Base-by-base conservation (phyloP, 2,888 invertebrate species). In the Hanleya hanleyi region DNA sequence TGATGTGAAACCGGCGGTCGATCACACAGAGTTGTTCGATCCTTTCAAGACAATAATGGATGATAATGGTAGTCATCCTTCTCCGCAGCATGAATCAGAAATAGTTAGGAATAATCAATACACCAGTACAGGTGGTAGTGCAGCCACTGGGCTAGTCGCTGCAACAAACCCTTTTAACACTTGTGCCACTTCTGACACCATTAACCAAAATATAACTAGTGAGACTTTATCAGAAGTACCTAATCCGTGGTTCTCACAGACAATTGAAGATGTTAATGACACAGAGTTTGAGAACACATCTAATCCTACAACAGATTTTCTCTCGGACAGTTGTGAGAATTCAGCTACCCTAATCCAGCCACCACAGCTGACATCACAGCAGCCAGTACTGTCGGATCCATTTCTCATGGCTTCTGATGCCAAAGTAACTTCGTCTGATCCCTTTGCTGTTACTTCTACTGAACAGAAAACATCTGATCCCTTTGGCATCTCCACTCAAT, bases 1-100 rank as follows among this genome's bases (percentile, higher is more conserved):
- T 18, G 32, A 62, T n/a, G 32, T 38, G 1, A 41, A 26, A 26
- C 62, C 70, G 18, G 35, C 70, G 22, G 47, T 41, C 1, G 38
- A 35, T 18, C 29, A 41, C 18, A 12, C 57, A n/a, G 79, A 78
- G 61, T 49, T 70, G 0, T 86, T 86, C 77, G 84, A 85, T 73
- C 84, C 83, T 0, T 83, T 86, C 66, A 75, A 79, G 61, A 80
- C 80, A 9, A 81, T 79, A 65, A 74, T 76, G n/a, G 75, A 62
- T 37, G 81, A 76, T 33, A 79, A 81, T 62, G 76, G 77, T 15
- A 50, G 32, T 61, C 75, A 72, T n/a, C n/a, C n/a, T n/a, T n/a
- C n/a, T n/a, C n/a, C n/a, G n/a, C n/a, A n/a, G n/a, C n/a, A n/a
- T n/a, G n/a, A n/a, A n/a, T n/a, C n/a, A n/a, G n/a, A n/a, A n/a